Evolutionary conservation across 1,140 invertebrate genomes (phyloP).

Genomic region (Aethina tumida): DNA sequence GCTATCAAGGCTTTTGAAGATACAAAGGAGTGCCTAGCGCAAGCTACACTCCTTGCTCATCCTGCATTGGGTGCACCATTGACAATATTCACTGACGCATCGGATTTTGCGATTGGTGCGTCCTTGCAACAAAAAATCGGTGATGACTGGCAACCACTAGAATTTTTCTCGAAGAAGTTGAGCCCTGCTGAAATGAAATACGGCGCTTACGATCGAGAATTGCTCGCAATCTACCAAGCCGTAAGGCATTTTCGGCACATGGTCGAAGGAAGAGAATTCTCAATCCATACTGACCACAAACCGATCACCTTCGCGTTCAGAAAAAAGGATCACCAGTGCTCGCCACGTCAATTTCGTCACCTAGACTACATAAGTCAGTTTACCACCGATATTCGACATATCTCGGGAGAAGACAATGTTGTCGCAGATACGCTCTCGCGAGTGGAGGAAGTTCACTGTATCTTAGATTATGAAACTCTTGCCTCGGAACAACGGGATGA

Average conservation of each 20-base stretch:
- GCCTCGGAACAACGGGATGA: no score
- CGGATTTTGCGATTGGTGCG: conserved; percentile 21
- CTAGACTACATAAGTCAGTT: conserved; percentile 30
- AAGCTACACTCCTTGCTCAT: no score
- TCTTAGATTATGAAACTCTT: conserved; percentile 12
- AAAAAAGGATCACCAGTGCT: conserved; percentile 22
- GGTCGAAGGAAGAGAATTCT: conserved; percentile 26
- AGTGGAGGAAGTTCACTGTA: conserved; percentile 20
- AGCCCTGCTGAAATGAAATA: conserved; percentile 30
- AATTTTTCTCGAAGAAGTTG: conserved; percentile 25
- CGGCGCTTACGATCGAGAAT: conserved; percentile 37
- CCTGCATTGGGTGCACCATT: no score
- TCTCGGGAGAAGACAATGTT: conserved; percentile 27
- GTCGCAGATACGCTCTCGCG: conserved; percentile 29
- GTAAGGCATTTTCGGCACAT: conserved; percentile 27
- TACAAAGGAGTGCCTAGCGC: no score
- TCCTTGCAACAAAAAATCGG: conserved; percentile 23
- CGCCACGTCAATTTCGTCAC: conserved; percentile 25
- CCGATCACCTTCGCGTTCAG: conserved; percentile 31
- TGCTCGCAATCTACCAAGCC: conserved; percentile 37
- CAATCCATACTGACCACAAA: conserved; percentile 36
- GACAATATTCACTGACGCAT: conserved; percentile 27
- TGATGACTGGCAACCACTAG: conserved; percentile 15
- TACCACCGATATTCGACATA: conserved; percentile 31
- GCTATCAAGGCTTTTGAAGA: no score